These are phyloP conservation scores for Calosoma granatense DNA, from an alignment of 1,140 invertebrate genomes.

Conservation along the genomic window DNA sequence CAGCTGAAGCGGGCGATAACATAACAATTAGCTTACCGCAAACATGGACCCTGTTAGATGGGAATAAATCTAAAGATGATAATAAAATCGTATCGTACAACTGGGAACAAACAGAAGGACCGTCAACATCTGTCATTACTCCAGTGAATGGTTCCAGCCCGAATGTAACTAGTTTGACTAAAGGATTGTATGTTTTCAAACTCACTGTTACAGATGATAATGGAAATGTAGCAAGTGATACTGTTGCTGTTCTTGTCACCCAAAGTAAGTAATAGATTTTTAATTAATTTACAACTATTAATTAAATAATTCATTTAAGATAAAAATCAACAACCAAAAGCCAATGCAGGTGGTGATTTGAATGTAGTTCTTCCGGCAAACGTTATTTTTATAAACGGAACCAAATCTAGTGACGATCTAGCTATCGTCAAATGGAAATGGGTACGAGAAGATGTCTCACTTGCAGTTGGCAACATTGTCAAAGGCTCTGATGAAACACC, in stretches of 20 bases:
- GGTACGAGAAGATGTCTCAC: conserved; percentile 66
- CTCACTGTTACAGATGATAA: conserved; percentile 77
- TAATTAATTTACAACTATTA: conserved; percentile 1
- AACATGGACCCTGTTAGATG: conserved; percentile 69
- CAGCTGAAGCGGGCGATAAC: conserved; percentile 51
- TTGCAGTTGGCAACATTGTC: conserved; percentile 75
- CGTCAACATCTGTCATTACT: conserved; percentile 43
- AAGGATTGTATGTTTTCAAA: conserved; percentile 75
- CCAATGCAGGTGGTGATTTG: conserved; percentile 77
- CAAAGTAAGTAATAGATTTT: conserved; percentile 60
- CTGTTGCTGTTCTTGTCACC: conserved; percentile 69
- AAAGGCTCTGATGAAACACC: conserved; percentile 61
- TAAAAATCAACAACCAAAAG: conserved; percentile 78
- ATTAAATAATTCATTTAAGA: conserved; percentile 43
- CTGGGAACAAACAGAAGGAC: conserved; percentile 69
- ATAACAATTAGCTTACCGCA: conserved; percentile 66
- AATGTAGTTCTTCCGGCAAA: conserved; percentile 63
- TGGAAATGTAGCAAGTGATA: conserved; percentile 64
- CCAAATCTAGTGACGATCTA: conserved; percentile 77
- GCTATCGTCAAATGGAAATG: conserved; percentile 76
- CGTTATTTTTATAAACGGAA: conserved; percentile 74
- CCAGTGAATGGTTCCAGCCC: conserved; percentile 41
- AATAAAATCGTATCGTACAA: conserved; percentile 69
- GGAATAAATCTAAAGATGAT: conserved; percentile 73
- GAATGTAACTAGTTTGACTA: conserved; percentile 69